phyloP scores from a whole-genome alignment of 2,113 vertebrate species.

The Laticauda colubrina region DNA sequence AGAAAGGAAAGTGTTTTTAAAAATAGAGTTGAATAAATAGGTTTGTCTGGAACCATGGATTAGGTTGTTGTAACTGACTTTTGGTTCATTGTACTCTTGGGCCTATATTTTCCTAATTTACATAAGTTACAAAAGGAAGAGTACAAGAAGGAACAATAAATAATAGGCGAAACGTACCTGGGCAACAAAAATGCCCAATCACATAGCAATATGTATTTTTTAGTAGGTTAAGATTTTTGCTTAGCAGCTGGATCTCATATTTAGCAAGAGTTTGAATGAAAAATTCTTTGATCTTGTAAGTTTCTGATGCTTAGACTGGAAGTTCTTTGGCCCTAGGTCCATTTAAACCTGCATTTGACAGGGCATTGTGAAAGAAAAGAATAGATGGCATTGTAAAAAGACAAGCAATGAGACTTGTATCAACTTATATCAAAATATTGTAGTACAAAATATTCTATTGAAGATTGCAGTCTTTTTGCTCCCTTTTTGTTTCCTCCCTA shows the following conservation, averaged over 20 bases:
- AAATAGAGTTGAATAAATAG: constrained; percentile 28
- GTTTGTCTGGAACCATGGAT: not conserved
- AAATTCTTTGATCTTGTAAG: not conserved
- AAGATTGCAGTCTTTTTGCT: not conserved
- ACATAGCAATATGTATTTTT: not conserved
- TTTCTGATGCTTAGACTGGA: not conserved
- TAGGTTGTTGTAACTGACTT: not conserved
- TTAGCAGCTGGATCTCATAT: not conserved
- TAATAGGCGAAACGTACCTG: not conserved
- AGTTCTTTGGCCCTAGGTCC: not conserved
- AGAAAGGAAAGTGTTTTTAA: not conserved
- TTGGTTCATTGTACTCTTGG: not conserved
- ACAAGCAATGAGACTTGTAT: not conserved
- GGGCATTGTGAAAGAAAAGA: not conserved
- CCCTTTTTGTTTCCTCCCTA: not conserved
- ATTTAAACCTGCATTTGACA: not conserved
- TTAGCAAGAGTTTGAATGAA: not conserved
- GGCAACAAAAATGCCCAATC: not conserved
- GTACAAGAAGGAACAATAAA: not conserved
- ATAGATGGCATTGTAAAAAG: not conserved
- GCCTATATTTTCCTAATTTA: not conserved
- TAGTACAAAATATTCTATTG: not conserved
- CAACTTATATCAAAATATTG: not conserved
- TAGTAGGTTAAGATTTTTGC: not conserved
- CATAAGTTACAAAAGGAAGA: not conserved